phyloP scores from a whole-genome alignment of 2,888 invertebrate species.

The Chironomus tentans region DNA sequence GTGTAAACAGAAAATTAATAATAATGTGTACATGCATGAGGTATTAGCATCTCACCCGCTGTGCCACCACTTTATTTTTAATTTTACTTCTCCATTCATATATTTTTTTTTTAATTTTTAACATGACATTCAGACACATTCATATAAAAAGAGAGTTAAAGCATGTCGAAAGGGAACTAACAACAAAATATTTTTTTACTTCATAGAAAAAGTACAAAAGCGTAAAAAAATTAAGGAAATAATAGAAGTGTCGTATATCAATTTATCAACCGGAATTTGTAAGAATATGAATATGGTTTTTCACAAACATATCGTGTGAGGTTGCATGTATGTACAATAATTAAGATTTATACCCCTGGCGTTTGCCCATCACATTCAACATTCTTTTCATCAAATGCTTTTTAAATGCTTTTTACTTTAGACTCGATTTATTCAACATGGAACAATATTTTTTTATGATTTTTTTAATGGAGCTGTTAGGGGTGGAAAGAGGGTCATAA shows the following conservation, averaged over 20 bases:
- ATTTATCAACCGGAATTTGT: background rate
- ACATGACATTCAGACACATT: background rate
- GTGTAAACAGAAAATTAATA: conserved; percentile 8
- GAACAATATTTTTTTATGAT: too few species aligned
- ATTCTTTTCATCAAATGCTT: background rate
- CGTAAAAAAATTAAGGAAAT: background rate
- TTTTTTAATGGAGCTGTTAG: too few species aligned
- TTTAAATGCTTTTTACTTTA: background rate
- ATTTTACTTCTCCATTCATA: background rate
- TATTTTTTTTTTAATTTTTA: background rate
- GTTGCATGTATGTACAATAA: background rate
- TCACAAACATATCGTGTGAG: background rate
- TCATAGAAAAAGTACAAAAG: too few species aligned
- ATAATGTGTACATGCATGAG: background rate
- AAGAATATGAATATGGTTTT: background rate
- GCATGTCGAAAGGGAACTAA: too few species aligned
- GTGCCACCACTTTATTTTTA: background rate
- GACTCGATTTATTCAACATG: too few species aligned
- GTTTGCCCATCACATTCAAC: background rate
- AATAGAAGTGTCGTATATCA: background rate
- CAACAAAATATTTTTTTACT: too few species aligned
- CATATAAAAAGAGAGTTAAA: background rate
- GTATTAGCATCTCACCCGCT: background rate
- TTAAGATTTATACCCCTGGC: background rate
- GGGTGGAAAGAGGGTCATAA: too few species aligned